Evolutionary conservation across 2,797 vertebrate genomes (phyloP).

Genomic region (Hydrophis major): DNA sequence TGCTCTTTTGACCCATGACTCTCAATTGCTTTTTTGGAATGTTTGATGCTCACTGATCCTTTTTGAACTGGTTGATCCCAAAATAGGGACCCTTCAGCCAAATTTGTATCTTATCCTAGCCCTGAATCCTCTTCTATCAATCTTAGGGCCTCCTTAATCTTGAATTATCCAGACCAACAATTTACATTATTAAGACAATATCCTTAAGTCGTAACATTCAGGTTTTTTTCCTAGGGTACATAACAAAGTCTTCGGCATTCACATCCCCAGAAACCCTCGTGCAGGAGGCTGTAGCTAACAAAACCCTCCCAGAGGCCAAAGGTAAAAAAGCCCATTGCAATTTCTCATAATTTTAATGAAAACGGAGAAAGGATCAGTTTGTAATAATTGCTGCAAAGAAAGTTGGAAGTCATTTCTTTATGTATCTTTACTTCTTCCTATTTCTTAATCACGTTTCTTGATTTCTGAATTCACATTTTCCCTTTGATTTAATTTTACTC

Average conservation of each 20-base stretch:
- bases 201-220: neutral
- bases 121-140: neutral
- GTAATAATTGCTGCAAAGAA: neutral
- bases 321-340: conserved; percentile 61
- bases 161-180: neutral
- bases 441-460: neutral
- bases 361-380: neutral
- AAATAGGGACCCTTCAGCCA: neutral
- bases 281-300: conserved; percentile 65
- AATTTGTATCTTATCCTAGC: too few species aligned
- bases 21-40: neutral
- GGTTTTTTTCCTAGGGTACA: conserved; percentile 49
- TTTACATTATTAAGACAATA: neutral
- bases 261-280: conserved; percentile 65
- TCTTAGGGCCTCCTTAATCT: neutral
- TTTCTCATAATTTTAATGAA: neutral
- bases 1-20: neutral
- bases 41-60: neutral
- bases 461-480: neutral
- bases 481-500: neutral
- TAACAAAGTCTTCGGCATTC: conserved; percentile 62
- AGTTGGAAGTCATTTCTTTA: neutral
- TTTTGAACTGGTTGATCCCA: neutral
- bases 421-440: neutral
- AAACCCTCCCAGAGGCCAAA: conserved; percentile 74